These are phyloP conservation scores for Dusona sp. DNA, from an alignment of 2,888 invertebrate genomes.

Conservation along the genomic window DNA sequence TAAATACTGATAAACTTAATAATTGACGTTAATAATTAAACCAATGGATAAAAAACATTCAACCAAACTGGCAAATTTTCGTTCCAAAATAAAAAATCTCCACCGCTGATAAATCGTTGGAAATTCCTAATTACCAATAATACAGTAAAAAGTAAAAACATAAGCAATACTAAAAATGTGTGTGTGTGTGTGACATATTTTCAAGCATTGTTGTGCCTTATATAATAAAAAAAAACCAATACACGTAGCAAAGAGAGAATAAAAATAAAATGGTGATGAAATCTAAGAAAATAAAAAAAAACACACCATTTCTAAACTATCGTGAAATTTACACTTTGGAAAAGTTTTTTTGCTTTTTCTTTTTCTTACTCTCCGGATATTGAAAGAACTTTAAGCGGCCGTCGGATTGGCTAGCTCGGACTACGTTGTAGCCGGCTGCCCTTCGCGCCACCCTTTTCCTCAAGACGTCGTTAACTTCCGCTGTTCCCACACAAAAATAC, in stretches of 20 bases:
- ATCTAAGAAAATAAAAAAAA: conserved; percentile 55
- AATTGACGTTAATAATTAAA: conserved; percentile 12
- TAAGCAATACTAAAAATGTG: conserved; percentile 55
- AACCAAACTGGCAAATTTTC: conserved; percentile 59
- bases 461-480: conserved; percentile 75
- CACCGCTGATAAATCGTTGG: conserved; percentile 23
- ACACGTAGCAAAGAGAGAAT: conserved; percentile 35
- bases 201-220: conserved; percentile 51
- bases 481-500: conserved; percentile 69
- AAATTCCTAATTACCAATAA: conserved; percentile 59
- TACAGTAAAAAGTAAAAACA: conserved; percentile 51
- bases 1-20: conserved; percentile 1
- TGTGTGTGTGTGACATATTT: conserved; percentile 50
- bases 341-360: conserved; percentile 47
- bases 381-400: conserved; percentile 84
- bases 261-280: conserved; percentile 56
- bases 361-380: conserved; percentile 83
- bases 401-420: conserved; percentile 84
- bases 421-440: conserved; percentile 84
- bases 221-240: conserved; percentile 16
- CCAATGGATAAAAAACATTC: conserved; percentile 34
- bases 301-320: conserved; percentile 63
- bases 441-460: conserved; percentile 82
- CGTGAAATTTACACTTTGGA: conserved; percentile 51
- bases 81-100: conserved; percentile 20